Percentiles rank a stretch among this genome's conserved stretches.
These are phyloP conservation scores for Phainopepla nitens DNA, from an alignment of 2,113 vertebrate species.

Conservation along the genomic window DNA sequence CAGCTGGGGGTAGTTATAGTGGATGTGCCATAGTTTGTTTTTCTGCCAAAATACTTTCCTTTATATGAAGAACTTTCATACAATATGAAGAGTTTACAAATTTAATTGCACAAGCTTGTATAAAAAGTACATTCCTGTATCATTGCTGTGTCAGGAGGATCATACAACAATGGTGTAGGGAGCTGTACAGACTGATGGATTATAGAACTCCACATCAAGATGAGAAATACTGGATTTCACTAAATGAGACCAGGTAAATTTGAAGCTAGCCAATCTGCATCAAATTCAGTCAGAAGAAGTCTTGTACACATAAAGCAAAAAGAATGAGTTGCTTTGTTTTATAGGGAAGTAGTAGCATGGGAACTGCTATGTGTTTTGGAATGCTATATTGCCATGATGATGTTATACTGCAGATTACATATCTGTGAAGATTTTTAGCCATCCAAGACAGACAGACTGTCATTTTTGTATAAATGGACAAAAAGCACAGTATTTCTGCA, in stretches of 20 bases:
- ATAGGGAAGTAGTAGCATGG: background rate
- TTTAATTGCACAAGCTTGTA: background rate
- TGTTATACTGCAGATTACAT: background rate
- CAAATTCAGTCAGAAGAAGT: background rate
- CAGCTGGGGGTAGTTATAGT: background rate
- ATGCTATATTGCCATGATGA: background rate
- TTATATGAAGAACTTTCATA: background rate
- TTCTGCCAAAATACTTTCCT: background rate
- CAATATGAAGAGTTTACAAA: background rate
- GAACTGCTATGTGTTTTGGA: background rate
- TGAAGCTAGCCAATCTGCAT: background rate
- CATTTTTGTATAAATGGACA: background rate
- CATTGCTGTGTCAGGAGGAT: background rate
- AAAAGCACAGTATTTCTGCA: background rate
- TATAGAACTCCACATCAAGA: background rate
- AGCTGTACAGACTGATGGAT: background rate
- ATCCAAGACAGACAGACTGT: background rate
- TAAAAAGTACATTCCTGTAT: background rate
- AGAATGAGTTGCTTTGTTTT: background rate
- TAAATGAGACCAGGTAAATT: background rate
- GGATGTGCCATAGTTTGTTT: background rate
- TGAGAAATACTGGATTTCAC: background rate
- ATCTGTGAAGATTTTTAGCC: background rate
- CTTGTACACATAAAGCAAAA: background rate
- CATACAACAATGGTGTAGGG: accelerated